These are phyloP conservation scores for Saccopteryx bilineata DNA, from an alignment of 2,113 vertebrate species.

Conservation along the genomic window DNA sequence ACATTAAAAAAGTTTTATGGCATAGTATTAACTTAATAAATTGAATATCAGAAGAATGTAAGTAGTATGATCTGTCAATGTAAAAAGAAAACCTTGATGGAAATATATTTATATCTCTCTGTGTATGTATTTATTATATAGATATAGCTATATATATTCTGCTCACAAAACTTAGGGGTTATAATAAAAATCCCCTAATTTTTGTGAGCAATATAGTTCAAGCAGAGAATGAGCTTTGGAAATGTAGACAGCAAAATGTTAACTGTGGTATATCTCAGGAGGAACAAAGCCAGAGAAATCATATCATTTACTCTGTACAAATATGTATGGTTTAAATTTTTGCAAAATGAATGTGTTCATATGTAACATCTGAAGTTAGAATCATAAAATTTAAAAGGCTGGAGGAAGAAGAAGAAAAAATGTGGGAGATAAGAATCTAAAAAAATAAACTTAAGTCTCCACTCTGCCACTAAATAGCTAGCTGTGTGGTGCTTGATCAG, in stretches of 20 bases:
- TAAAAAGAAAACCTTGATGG: neutral
- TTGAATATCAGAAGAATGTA: neutral
- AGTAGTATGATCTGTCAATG: neutral
- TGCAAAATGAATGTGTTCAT: neutral
- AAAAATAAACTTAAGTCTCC: neutral
- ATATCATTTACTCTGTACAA: neutral
- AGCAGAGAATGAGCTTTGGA: neutral
- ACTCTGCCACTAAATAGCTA: neutral
- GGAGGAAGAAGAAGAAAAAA: neutral
- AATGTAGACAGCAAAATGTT: neutral
- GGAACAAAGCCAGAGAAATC: neutral
- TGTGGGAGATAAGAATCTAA: neutral
- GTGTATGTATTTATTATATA: neutral
- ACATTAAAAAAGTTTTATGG: neutral
- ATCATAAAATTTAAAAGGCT: neutral
- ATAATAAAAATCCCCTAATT: no score
- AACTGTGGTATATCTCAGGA: neutral
- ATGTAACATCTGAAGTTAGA: constrained; percentile 10
- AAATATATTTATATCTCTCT: neutral
- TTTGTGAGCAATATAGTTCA: neutral
- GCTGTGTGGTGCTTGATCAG: no score
- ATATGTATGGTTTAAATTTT: neutral
- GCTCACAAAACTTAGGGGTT: no score
- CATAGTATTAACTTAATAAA: neutral
- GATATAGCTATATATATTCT: neutral